phyloP scores from a whole-genome alignment of 2,113 vertebrate species.

The Pandion haliaetus region DNA sequence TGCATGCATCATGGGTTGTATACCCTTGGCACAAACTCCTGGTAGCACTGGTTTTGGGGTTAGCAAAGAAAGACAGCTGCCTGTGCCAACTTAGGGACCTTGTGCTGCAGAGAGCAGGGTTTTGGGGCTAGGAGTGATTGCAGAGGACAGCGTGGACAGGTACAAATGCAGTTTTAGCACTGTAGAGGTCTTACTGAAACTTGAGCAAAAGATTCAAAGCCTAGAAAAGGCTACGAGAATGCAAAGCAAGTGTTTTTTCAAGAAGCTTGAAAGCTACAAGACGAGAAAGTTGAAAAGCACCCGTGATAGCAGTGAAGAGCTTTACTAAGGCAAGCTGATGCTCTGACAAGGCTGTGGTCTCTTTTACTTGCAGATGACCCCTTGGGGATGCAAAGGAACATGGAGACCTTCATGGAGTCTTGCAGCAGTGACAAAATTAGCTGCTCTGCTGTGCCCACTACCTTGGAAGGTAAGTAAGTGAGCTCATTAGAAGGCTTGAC shows the following conservation, averaged over 20 bases:
- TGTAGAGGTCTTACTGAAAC: neutral
- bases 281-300: neutral
- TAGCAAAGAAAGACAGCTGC: neutral
- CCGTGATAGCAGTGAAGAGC: neutral
- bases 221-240: neutral
- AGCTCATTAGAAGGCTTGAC: neutral
- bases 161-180: neutral
- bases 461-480: slow-evolving; percentile 75
- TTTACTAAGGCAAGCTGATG: neutral
- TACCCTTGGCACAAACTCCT: neutral
- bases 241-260: rapidly evolving
- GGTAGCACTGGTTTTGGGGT: neutral
- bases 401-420: slow-evolving; percentile 76
- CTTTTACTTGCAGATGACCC: slow-evolving; percentile 54
- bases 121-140: neutral
- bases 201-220: neutral
- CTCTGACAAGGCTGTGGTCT: neutral
- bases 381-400: slow-evolving; percentile 66
- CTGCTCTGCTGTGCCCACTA: slow-evolving; percentile 73
- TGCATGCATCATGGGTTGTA: rapidly evolving
- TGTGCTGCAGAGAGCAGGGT: neutral
- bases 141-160: neutral
- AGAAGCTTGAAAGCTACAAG: neutral
- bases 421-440: slow-evolving; percentile 82
- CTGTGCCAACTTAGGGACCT: neutral